These are phyloP conservation scores for Acropternis orthonyx DNA, from an alignment of 2,797 vertebrate genomes.

Conservation along the genomic window DNA sequence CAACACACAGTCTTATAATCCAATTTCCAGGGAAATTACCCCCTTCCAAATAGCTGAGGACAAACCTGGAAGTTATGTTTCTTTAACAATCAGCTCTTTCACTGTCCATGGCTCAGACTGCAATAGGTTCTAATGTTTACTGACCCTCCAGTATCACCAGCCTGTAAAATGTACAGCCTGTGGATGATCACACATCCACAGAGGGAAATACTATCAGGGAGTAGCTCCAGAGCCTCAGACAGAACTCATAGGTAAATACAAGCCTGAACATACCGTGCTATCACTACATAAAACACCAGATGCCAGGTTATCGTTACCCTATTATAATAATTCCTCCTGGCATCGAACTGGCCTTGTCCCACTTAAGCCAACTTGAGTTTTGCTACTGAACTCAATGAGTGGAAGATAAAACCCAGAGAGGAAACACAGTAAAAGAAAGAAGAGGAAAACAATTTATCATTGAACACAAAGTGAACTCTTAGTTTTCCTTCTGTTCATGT, in stretches of 20 bases:
- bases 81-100: background rate
- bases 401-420: background rate
- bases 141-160: background rate
- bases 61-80: background rate
- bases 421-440: background rate
- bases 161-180: background rate
- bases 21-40: background rate
- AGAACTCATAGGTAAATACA: background rate
- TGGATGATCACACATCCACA: background rate
- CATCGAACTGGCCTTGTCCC: background rate
- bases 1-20: background rate
- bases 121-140: background rate
- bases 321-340: background rate
- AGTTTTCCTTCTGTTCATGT: background rate
- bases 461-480: background rate
- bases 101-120: background rate
- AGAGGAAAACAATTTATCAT: background rate
- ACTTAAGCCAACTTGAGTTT: background rate
- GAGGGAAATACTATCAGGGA: background rate
- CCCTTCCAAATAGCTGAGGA: background rate
- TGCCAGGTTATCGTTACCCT: background rate
- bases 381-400: background rate
- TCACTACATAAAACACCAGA: background rate
- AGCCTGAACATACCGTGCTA: background rate
- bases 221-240: background rate